These are phyloP conservation scores for Coreoperca whiteheadi DNA, from an alignment of 2,113 vertebrate genomes.

Conservation along the genomic window DNA sequence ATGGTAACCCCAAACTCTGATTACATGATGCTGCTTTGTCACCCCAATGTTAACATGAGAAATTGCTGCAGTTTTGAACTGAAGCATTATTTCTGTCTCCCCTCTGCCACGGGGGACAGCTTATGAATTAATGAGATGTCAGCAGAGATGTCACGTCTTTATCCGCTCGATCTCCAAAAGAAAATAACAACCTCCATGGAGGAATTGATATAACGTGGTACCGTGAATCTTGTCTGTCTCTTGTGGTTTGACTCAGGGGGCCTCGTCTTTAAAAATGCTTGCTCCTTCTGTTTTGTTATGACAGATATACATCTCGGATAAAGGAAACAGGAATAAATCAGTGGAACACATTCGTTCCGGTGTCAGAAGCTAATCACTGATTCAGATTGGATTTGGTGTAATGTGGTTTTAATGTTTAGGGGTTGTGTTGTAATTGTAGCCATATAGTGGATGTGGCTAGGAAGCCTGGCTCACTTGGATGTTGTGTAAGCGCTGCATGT, in stretches of 20 bases:
- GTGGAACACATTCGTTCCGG: neutral
- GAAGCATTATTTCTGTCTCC: conserved; percentile 54
- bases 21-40: conserved; percentile 57
- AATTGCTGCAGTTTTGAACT: conserved; percentile 53
- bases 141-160: conserved; percentile 73
- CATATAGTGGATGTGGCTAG: neutral
- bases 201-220: conserved; percentile 28
- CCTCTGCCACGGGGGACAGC: conserved; percentile 63
- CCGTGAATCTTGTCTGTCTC: conserved; percentile 55
- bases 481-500: neutral
- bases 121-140: conserved; percentile 79
- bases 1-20: conserved; percentile 36
- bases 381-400: neutral
- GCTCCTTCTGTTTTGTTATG: conserved; percentile 41
- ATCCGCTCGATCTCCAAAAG: conserved; percentile 69
- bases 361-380: conserved; percentile 3
- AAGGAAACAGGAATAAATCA: conserved; percentile 21
- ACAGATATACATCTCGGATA: conserved; percentile 25
- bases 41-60: conserved; percentile 54
- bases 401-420: neutral
- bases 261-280: conserved; percentile 44
- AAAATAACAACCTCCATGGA: conserved; percentile 44
- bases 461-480: neutral
- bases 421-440: neutral
- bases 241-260: conserved; percentile 25